Evolutionary conservation across 2,888 invertebrate genomes (phyloP), one percentile per base, ranked within the genome.

Genomic region (Leucoma salicis): DNA sequence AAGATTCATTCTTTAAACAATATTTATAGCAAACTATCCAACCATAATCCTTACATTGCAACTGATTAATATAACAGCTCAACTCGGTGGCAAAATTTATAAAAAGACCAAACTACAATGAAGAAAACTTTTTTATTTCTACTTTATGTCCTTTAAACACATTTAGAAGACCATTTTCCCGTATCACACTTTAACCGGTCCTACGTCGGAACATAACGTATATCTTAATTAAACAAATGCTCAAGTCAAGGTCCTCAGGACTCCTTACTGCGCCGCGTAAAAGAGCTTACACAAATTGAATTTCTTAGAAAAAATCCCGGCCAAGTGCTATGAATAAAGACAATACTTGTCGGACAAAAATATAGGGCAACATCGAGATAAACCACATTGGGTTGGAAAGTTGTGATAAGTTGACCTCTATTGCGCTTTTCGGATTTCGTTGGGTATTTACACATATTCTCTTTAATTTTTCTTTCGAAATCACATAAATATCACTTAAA

Each of bases 211-310:
- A 46, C 43, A 42, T 48, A 42, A 46, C 46, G 53, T 62, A 60
- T 46, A 58, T 61, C 58, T 61, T 61, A 63, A 63, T 63, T 64
- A 63, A 60, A 57, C 42, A 45, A 62, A 49, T 40, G 35, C 51
- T 46, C 43, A 42, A 44, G 42, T 43, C 39, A 61, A 53, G 55
- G 32, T 49, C 41, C 33, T 48, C 49, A 46, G 32, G 40, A 47
- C 43, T 41, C 41, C 48, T 48, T 28, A 49, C 53, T 49, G 33
- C 27, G 29, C 31, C 46, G 50, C 44, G 54, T 66, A 63, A 63
- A 63, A 55, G 53, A 64, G 63, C 63, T 70, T 64, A 66, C 53
- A 54, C 65, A 67, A 70, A 72, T 72, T 69, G 59, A 73, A 72
- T 72, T 72, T 53, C 57, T 60, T 43, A 48, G 49, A 46, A 61